These are phyloP conservation scores for silkworm (Bombyx mori) DNA, from an alignment of 1,140 invertebrate genomes.

Conservation along the genomic window ASM3026992v2 NC_085130.1:18513501-18514000, in stretches of 20 bases:
- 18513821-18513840: slow-evolving; percentile 37
- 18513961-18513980: not conserved
- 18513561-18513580: too few species aligned
- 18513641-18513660: not conserved
- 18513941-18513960: not conserved
- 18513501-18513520: not conserved
- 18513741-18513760: not conserved
- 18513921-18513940: slow-evolving; percentile 1
- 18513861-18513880: slow-evolving; percentile 12
- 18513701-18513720: too few species aligned
- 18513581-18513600: too few species aligned
- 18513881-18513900: slow-evolving; percentile 59
- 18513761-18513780: slow-evolving; percentile 15
- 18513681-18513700: too few species aligned
- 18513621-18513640: not conserved
- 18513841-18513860: slow-evolving; percentile 46
- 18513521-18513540: too few species aligned
- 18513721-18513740: too few species aligned
- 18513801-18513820: slow-evolving; percentile 32
- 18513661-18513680: too few species aligned
- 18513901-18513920: slow-evolving; percentile 14
- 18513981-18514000: not conserved
- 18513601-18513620: too few species aligned
- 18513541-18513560: too few species aligned
- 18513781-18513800: slow-evolving; percentile 16